Conservation (phyloP, 2,113 vertebrate genomes). For the Cyanoderma ruficeps region DNA sequence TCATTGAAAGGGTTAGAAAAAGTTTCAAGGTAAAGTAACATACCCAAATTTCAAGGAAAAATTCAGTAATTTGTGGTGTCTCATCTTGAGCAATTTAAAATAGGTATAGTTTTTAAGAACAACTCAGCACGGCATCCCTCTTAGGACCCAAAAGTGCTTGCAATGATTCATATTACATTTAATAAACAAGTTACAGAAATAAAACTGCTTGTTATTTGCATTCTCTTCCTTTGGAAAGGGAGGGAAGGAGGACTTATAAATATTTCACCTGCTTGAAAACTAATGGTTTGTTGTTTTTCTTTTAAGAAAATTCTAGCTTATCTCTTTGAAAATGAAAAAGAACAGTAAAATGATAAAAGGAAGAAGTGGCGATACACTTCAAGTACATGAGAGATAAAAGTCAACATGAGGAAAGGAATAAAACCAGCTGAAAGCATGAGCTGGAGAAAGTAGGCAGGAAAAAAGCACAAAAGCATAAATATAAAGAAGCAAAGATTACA, state of each 20-base stretch:
- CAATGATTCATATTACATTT: neutral
- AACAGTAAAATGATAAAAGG: neutral
- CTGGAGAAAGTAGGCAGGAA: neutral
- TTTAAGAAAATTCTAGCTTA: neutral
- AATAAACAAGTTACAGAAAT: neutral
- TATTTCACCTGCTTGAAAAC: conserved; percentile 5
- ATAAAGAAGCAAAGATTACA: neutral
- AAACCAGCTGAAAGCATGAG: neutral
- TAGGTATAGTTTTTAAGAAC: neutral
- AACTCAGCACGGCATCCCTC: neutral
- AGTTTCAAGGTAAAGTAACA: neutral
- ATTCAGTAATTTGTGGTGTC: neutral
- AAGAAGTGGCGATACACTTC: neutral
- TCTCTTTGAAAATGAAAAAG: conserved; percentile 6
- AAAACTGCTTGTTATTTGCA: neutral
- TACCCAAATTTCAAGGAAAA: neutral
- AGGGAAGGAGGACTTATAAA: neutral
- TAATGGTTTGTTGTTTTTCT: neutral
- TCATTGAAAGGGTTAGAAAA: neutral
- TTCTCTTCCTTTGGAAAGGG: neutral
- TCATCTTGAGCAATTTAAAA: neutral
- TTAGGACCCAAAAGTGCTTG: neutral
- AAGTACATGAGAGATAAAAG: neutral
- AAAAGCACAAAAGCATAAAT: neutral
- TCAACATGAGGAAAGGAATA: neutral